Evolutionary conservation across 2,797 vertebrate genomes (phyloP).

Genomic region (Etheostoma nigrum): DNA sequence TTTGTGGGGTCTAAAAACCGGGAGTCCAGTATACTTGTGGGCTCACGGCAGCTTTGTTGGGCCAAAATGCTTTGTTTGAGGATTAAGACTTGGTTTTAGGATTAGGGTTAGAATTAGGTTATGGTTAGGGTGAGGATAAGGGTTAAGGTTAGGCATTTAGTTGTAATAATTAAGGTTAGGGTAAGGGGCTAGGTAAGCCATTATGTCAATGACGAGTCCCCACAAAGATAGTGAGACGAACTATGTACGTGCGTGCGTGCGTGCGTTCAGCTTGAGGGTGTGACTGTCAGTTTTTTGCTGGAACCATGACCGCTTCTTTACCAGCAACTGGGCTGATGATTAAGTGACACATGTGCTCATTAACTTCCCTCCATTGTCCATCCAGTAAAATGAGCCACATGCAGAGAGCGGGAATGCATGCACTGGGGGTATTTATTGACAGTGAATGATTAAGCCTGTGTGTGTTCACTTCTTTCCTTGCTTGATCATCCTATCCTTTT

Average conservation of each 20-base stretch:
- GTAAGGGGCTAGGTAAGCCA: too few relatives aligned
- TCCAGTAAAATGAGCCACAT: constrained; percentile 57
- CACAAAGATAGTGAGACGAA: too few relatives aligned
- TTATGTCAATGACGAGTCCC: too few relatives aligned
- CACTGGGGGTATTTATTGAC: constrained; percentile 44
- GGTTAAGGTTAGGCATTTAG: too few relatives aligned
- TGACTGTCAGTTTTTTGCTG: constrained; percentile 52
- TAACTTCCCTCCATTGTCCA: constrained; percentile 61
- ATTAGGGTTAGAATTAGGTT: too few relatives aligned
- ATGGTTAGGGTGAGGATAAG: too few relatives aligned
- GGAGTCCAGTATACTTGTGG: too few relatives aligned
- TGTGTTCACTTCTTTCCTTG: constrained; percentile 15
- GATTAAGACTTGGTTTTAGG: too few relatives aligned
- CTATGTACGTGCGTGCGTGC: constrained; percentile 1
- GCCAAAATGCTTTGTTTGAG: too few relatives aligned
- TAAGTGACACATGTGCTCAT: constrained; percentile 67
- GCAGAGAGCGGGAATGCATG: constrained; percentile 29
- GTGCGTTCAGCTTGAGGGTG: constrained; percentile 5
- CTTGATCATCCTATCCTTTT: not conserved
- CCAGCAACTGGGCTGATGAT: constrained; percentile 70
- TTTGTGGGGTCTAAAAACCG: too few relatives aligned
- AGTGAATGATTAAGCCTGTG: constrained; percentile 51
- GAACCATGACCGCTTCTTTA: constrained; percentile 69
- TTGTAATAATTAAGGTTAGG: too few relatives aligned
- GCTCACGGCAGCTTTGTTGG: too few relatives aligned